Conservation (phyloP, 2,888 invertebrate species). For the Hermaeophaga mercurialis region DNA sequence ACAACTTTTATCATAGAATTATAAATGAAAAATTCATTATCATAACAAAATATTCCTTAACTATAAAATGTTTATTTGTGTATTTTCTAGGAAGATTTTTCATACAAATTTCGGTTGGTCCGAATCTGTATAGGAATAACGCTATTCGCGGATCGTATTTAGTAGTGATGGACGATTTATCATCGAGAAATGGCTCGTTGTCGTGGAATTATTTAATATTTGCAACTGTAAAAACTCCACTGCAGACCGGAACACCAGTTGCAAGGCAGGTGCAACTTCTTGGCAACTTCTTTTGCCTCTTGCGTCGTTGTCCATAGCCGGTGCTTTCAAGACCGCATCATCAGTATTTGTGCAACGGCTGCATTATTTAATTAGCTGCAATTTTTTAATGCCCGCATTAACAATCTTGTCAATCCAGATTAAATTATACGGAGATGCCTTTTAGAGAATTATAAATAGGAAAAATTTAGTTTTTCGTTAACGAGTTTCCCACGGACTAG, state of each 20-base stretch:
- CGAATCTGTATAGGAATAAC: slow-evolving; percentile 22
- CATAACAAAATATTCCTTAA: too few relatives aligned
- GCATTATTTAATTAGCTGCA: slow-evolving; percentile 56
- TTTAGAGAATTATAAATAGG: slow-evolving; percentile 49
- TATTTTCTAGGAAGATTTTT: too few relatives aligned
- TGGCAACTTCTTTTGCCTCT: slow-evolving; percentile 35
- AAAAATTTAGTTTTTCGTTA: slow-evolving; percentile 47
- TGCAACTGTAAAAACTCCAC: slow-evolving; percentile 45
- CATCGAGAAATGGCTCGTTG: slow-evolving; percentile 52
- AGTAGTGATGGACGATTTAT: slow-evolving; percentile 49
- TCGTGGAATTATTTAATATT: slow-evolving; percentile 56
- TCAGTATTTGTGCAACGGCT: slow-evolving; percentile 50
- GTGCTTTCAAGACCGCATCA: slow-evolving; percentile 51
- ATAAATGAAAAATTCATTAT: too few relatives aligned
- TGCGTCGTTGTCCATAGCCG: slow-evolving; percentile 34
- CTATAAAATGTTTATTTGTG: too few relatives aligned
- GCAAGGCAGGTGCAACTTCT: slow-evolving; percentile 53
- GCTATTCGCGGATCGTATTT: slow-evolving; percentile 46
- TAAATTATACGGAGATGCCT: slow-evolving; percentile 49
- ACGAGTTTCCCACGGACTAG: slow-evolving; percentile 51
- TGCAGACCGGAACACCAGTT: slow-evolving; percentile 52
- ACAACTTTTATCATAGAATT: too few relatives aligned
- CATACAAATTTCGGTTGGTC: too few relatives aligned
- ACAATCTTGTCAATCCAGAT: slow-evolving; percentile 54
- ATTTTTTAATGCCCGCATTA: slow-evolving; percentile 53